phyloP scores from a whole-genome alignment of 2,113 vertebrate species.

The Cardinalis cardinalis region DNA sequence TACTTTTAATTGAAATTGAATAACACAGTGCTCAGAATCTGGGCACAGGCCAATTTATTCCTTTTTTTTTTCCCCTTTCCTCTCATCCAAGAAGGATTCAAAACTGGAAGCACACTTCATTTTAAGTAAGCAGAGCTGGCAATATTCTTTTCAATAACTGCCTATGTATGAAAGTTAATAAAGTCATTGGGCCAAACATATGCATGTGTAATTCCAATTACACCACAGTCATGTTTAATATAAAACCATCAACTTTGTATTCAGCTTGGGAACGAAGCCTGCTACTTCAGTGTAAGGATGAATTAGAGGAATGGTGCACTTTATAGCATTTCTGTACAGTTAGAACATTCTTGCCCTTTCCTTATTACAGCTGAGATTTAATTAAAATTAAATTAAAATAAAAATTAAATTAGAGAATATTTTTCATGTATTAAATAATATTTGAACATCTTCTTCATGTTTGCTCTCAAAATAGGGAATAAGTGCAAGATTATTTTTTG shows the following conservation, averaged over 20 bases:
- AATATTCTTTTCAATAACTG: constrained; percentile 34
- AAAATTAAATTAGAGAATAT: constrained; percentile 31
- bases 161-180: constrained; percentile 32
- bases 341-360: constrained; percentile 3
- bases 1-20: constrained; percentile 4
- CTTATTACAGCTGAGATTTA: constrained; percentile 12
- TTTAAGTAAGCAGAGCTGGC: constrained; percentile 14
- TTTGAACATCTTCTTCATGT: constrained; percentile 22
- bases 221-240: constrained; percentile 14
- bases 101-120: background rate
- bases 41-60: background rate
- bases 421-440: constrained; percentile 26
- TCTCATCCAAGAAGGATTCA: background rate
- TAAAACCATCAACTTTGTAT: constrained; percentile 4
- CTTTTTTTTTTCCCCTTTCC: background rate
- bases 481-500: constrained; percentile 21
- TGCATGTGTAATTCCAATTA: constrained; percentile 31
- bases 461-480: constrained; percentile 29
- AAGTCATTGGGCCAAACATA: constrained; percentile 44
- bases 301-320: background rate
- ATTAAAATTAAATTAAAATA: constrained; percentile 55
- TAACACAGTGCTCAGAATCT: background rate
- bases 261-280: background rate
- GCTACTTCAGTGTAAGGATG: background rate
- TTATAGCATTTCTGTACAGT: background rate